A percentile compares a stretch with the other conserved stretches of the same genome.
Conservation (phyloP, 2,888 invertebrate species). For the Lamproptera curius region DNA sequence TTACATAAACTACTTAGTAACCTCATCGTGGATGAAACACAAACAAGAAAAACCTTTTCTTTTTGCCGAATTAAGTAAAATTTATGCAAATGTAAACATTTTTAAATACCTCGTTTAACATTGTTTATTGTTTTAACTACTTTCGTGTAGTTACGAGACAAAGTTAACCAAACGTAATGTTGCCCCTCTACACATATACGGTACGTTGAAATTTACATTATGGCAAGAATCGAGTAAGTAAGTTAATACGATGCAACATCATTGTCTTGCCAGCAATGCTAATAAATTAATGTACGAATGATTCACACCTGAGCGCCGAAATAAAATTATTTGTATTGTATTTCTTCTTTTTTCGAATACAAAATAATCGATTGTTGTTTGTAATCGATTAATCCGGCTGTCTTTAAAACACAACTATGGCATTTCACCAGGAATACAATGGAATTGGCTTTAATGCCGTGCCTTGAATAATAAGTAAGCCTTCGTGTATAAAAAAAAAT, state of each 20-base stretch:
- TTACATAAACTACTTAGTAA: constrained; percentile 1
- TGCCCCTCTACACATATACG: constrained; percentile 7
- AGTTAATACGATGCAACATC: constrained; percentile 26
- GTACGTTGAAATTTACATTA: constrained; percentile 15
- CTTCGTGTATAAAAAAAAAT: constrained; percentile 8
- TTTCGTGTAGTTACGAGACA: neutral
- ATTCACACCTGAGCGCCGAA: constrained; percentile 33
- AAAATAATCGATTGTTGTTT: constrained; percentile 2
- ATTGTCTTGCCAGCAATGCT: constrained; percentile 41
- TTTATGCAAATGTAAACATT: constrained; percentile 2
- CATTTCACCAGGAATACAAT: constrained; percentile 13
- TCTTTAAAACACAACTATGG: constrained; percentile 12
- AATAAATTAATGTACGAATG: constrained; percentile 31
- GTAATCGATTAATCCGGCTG: constrained; percentile 16
- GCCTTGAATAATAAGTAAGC: constrained; percentile 11
- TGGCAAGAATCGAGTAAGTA: constrained; percentile 11
- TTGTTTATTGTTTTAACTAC: constrained; percentile 11
- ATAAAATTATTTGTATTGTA: constrained; percentile 7
- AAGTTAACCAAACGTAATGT: constrained; percentile 7
- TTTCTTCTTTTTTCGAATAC: constrained; percentile 8
- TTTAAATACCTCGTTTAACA: constrained; percentile 8
- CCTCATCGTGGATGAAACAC: neutral
- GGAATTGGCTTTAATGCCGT: constrained; percentile 8
- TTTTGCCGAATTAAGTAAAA: constrained; percentile 4
- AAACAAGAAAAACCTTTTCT: constrained; percentile 5